Percentiles rank a stretch among this genome's conserved stretches.
Evolutionary conservation across 1,140 invertebrate species (phyloP).

Genomic region (Drosophila sturtevanti): DNA sequence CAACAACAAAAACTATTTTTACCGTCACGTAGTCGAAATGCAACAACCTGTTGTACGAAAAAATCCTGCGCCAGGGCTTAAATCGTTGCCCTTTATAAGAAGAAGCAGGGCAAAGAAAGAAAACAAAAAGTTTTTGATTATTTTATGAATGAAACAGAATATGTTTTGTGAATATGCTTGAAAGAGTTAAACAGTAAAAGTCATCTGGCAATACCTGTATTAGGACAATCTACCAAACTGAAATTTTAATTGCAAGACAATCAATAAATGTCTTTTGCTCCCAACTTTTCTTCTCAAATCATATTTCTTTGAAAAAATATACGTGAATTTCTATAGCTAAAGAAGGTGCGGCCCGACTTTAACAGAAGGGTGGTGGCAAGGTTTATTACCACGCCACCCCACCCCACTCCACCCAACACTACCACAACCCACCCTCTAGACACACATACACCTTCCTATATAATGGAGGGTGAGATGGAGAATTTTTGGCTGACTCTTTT

Average conservation of each 20-base stretch:
- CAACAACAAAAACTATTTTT: slow-evolving; percentile 63
- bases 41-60: slow-evolving; percentile 75
- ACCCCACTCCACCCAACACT: neutral
- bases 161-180: slow-evolving; percentile 26
- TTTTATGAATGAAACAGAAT: slow-evolving; percentile 1
- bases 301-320: neutral
- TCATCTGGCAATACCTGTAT: slow-evolving; percentile 10
- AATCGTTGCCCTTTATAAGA: neutral
- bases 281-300: slow-evolving; percentile 7
- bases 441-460: neutral
- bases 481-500: slow-evolving; percentile 63
- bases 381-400: slow-evolving; percentile 28
- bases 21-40: slow-evolving; percentile 74
- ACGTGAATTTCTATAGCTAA: slow-evolving; percentile 13
- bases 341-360: slow-evolving; percentile 49
- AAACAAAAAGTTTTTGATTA: slow-evolving; percentile 3
- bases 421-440: neutral
- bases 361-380: slow-evolving; percentile 36
- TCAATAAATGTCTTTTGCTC: slow-evolving; percentile 33
- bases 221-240: neutral
- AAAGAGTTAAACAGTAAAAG: slow-evolving; percentile 42
- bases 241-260: slow-evolving; percentile 59
- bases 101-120: neutral
- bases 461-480: slow-evolving; percentile 23
- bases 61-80: slow-evolving; percentile 47